phyloP scores from a whole-genome alignment of 2,888 invertebrate genomes.

The Melipona bicolor region DNA sequence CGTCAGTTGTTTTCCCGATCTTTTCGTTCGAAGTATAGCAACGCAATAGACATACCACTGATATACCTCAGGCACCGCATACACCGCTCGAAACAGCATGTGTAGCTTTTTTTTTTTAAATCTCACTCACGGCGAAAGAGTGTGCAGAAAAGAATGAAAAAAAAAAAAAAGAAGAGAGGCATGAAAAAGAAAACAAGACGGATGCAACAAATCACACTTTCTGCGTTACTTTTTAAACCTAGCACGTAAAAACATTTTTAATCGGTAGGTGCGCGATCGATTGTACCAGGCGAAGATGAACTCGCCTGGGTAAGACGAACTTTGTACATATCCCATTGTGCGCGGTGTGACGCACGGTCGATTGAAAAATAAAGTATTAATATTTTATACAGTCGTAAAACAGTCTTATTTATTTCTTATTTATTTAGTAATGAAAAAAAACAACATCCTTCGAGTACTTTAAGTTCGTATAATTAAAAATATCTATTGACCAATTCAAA shows the following conservation, averaged over 20 bases:
- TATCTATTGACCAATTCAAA: neutral
- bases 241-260: conserved; percentile 73
- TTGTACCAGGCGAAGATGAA: conserved; percentile 74
- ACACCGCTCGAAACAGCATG: conserved; percentile 61
- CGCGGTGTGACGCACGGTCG: conserved; percentile 74
- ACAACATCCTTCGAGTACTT: neutral
- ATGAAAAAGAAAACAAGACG: conserved; percentile 16
- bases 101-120: conserved; percentile 48
- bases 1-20: conserved; percentile 21
- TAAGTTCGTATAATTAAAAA: neutral
- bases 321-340: conserved; percentile 76
- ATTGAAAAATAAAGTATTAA: conserved; percentile 82
- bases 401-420: neutral
- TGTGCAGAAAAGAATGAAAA: conserved; percentile 17
- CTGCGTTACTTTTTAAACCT: conserved; percentile 74
- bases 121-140: conserved; percentile 22
- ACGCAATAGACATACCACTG: conserved; percentile 72
- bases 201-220: conserved; percentile 46
- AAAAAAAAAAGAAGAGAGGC: conserved; percentile 26
- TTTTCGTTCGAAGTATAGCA: conserved; percentile 41
- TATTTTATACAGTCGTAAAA: conserved; percentile 79
- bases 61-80: conserved; percentile 72
- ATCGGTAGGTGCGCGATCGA: conserved; percentile 71
- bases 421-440: neutral
- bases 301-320: conserved; percentile 58